phyloP scores from a whole-genome alignment of 2,888 invertebrate genomes.

The Galeopsomyia nigrocyanea region DNA sequence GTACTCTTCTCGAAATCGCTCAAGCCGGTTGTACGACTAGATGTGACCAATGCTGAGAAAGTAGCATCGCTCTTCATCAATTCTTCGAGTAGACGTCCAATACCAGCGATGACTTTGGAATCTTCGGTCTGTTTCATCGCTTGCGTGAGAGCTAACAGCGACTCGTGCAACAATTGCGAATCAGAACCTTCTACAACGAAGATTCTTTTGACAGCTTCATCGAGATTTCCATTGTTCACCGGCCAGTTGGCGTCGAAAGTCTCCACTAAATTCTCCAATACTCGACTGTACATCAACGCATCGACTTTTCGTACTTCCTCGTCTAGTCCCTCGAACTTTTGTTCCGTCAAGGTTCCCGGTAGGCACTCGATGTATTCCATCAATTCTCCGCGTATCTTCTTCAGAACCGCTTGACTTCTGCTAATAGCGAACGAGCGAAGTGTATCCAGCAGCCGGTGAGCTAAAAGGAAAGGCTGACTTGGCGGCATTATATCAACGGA shows the following conservation, averaged over 20 bases:
- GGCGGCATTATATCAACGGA: conserved; percentile 56
- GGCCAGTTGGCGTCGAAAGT: conserved; percentile 76
- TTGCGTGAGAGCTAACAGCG: conserved; percentile 69
- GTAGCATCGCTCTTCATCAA: conserved; percentile 74
- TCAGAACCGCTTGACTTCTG: conserved; percentile 64
- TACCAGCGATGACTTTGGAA: conserved; percentile 60
- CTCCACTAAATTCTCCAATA: conserved; percentile 71
- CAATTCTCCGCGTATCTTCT: conserved; percentile 55
- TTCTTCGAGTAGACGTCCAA: conserved; percentile 69
- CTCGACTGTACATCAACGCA: conserved; percentile 69
- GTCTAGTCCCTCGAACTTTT: conserved; percentile 72
- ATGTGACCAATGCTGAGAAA: conserved; percentile 70
- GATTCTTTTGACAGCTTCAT: conserved; percentile 67
- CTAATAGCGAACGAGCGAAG: conserved; percentile 63
- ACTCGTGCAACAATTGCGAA: conserved; percentile 66
- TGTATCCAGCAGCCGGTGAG: conserved; percentile 62
- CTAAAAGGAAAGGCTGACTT: conserved; percentile 65
- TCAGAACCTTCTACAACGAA: conserved; percentile 72
- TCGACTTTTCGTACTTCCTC: conserved; percentile 71
- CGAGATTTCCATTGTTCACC: conserved; percentile 63
- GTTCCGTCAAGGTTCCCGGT: conserved; percentile 76
- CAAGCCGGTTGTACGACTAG: conserved; percentile 54
- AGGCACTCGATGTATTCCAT: conserved; percentile 60
- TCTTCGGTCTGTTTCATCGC: conserved; percentile 69
- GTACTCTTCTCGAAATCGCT: conserved; percentile 53